A percentile compares a stretch with the other conserved stretches of the same genome.
phyloP scores from a whole-genome alignment of 2,113 vertebrate species.

The Parotia lawesii region DNA sequence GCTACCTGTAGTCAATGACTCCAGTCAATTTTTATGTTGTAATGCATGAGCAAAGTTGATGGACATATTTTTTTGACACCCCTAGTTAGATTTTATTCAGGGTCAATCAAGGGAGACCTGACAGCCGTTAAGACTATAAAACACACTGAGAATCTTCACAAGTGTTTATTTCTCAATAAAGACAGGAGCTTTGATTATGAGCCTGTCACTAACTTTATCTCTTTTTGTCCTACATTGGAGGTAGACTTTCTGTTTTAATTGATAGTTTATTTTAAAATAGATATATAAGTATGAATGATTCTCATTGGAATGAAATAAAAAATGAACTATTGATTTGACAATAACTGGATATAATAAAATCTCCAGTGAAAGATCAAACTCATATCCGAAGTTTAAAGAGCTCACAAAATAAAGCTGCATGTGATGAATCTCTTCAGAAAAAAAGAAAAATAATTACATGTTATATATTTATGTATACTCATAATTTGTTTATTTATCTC shows the following conservation, averaged over 20 bases:
- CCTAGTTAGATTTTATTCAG: constrained; percentile 72
- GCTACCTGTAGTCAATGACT: constrained; percentile 74
- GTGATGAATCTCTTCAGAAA: not conserved
- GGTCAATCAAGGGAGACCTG: constrained; percentile 69
- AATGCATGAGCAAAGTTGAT: constrained; percentile 76
- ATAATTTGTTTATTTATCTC: not conserved
- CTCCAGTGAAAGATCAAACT: not conserved
- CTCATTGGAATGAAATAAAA: constrained; percentile 30
- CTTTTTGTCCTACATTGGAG: not conserved
- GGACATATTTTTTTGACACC: constrained; percentile 72
- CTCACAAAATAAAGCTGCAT: not conserved
- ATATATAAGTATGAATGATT: not conserved
- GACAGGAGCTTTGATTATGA: constrained; percentile 12
- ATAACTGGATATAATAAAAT: not conserved
- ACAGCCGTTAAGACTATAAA: constrained; percentile 60
- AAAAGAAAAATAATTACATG: not conserved
- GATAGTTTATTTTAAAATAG: constrained; percentile 19
- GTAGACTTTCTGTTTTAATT: constrained; percentile 4
- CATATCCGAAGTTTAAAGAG: not conserved
- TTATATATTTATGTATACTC: not conserved
- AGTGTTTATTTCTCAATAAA: constrained; percentile 60
- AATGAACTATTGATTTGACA: not conserved
- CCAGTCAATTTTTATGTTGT: constrained; percentile 76
- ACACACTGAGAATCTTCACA: constrained; percentile 28
- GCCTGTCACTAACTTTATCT: constrained; percentile 2